Conservation (phyloP, 2,888 invertebrate species). For the Agrotis exclamationis region DNA sequence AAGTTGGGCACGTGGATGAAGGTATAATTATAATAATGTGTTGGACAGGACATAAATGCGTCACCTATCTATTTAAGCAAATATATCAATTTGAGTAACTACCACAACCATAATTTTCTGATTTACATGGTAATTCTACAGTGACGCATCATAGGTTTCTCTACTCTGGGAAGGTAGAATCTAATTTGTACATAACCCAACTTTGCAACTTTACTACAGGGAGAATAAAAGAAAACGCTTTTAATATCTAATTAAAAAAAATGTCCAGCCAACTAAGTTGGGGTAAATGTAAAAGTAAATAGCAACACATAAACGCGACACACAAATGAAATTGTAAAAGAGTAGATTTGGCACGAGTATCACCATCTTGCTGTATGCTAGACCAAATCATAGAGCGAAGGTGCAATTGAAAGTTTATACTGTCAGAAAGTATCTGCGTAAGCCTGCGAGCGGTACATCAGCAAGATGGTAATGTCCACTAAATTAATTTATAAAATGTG, state of each 20-base stretch:
- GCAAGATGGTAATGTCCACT: constrained; percentile 80
- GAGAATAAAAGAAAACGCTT: constrained; percentile 70
- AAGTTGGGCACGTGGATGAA: constrained; percentile 67
- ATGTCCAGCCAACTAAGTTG: constrained; percentile 89
- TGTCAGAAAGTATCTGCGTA: constrained; percentile 58
- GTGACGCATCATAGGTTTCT: constrained; percentile 77
- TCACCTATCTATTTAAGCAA: constrained; percentile 81
- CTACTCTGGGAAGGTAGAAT: constrained; percentile 75
- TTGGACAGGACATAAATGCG: constrained; percentile 76
- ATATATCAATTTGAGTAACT: constrained; percentile 89
- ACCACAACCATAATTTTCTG: constrained; percentile 90
- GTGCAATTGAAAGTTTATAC: constrained; percentile 65
- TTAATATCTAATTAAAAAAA: constrained; percentile 70
- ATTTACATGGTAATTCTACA: constrained; percentile 85
- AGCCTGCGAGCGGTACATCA: constrained; percentile 72
- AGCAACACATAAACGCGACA: constrained; percentile 81
- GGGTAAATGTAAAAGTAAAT: constrained; percentile 84
- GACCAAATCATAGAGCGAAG: constrained; percentile 65
- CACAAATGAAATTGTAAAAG: constrained; percentile 70
- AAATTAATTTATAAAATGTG: constrained; percentile 64
- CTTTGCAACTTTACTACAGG: constrained; percentile 72
- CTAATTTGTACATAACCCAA: constrained; percentile 75
- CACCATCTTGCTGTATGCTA: constrained; percentile 80
- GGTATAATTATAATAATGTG: constrained; percentile 62
- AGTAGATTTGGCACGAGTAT: constrained; percentile 81